Conservation (phyloP, 2,888 invertebrate species). For the Noctua janthe region DNA sequence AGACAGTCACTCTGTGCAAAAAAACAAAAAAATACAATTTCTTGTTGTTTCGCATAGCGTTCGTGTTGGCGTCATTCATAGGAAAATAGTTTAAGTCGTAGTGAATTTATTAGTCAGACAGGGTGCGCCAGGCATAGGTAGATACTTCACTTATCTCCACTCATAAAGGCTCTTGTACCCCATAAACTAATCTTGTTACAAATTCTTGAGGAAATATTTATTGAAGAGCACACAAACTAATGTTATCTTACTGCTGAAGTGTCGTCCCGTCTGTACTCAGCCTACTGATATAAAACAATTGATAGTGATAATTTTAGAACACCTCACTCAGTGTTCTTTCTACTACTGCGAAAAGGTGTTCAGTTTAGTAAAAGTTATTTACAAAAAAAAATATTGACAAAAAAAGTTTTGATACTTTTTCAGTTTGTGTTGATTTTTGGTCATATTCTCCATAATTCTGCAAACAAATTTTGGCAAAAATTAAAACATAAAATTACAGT, state of each 20-base stretch:
- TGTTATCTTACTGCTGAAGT: slow-evolving; percentile 37
- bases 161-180: slow-evolving; percentile 5
- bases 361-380: slow-evolving; percentile 42
- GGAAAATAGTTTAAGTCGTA: background rate
- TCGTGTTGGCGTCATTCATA: background rate
- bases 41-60: background rate
- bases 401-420: slow-evolving; percentile 28
- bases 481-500: slow-evolving; percentile 32
- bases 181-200: slow-evolving; percentile 14
- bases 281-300: slow-evolving; percentile 69
- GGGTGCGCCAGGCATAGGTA: slow-evolving; percentile 19
- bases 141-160: slow-evolving; percentile 4
- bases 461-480: background rate
- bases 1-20: background rate
- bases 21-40: background rate
- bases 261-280: slow-evolving; percentile 49
- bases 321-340: slow-evolving; percentile 63
- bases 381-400: slow-evolving; percentile 6
- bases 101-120: slow-evolving; percentile 22
- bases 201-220: slow-evolving; percentile 27
- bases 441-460: slow-evolving; percentile 30
- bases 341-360: slow-evolving; percentile 57
- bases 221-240: slow-evolving; percentile 21
- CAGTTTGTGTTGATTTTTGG: slow-evolving; percentile 60
- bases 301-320: slow-evolving; percentile 65